These are phyloP conservation scores for Gryllus bimaculatus DNA, from an alignment of 1,140 invertebrate genomes.

Conservation along the genomic window DNA sequence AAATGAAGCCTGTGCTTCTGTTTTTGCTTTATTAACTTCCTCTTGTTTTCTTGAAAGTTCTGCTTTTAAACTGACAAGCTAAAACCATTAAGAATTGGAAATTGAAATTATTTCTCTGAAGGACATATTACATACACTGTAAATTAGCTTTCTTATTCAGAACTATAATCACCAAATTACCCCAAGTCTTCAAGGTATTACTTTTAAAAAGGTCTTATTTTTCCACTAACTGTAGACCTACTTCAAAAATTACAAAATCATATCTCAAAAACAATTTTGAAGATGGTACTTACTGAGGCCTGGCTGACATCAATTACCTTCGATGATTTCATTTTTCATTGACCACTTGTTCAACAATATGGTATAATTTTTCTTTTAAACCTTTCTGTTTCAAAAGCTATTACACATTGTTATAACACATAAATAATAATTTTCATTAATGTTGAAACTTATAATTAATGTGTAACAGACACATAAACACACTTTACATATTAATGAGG, in stretches of 20 bases:
- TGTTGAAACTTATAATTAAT: too few relatives aligned
- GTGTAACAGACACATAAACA: too few relatives aligned
- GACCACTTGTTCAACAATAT: not conserved
- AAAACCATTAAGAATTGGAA: conserved; percentile 28
- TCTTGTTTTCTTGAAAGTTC: conserved; percentile 67
- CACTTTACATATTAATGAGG: too few relatives aligned
- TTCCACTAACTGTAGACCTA: not conserved
- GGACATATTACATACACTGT: not conserved
- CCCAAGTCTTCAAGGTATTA: not conserved
- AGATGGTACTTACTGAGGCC: conserved; percentile 13
- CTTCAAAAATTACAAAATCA: not conserved
- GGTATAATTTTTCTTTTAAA: too few relatives aligned
- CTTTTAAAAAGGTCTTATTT: not conserved
- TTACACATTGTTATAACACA: too few relatives aligned
- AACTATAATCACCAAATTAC: not conserved
- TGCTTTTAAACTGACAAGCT: conserved; percentile 59
- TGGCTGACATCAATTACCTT: conserved; percentile 15
- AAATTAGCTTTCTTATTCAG: not conserved
- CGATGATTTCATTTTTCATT: conserved; percentile 13
- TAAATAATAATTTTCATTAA: too few relatives aligned
- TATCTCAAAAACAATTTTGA: not conserved
- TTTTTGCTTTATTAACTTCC: conserved; percentile 56
- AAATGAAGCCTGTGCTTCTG: conserved; percentile 37
- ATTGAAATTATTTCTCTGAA: not conserved
- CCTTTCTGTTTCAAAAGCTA: too few relatives aligned